Evolutionary conservation across 1,140 invertebrate species (phyloP).

Genomic region (Caenorhabditis latens): DNA sequence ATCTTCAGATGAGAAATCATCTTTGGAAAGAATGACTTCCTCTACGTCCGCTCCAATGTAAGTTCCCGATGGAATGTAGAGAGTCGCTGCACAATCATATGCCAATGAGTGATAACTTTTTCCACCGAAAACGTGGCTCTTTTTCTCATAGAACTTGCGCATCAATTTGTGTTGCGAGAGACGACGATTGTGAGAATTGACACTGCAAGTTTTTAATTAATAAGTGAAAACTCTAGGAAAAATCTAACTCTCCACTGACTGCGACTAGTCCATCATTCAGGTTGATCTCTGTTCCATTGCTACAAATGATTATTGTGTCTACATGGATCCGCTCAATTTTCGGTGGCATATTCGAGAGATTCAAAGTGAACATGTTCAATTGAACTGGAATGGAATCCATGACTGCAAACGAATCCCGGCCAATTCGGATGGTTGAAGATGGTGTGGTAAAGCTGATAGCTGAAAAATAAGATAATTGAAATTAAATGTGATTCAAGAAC

Average conservation of each 20-base stretch:
- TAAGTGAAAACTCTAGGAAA: background rate
- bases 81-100: background rate
- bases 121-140: background rate
- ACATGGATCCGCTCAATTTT: background rate
- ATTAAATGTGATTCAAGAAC: background rate
- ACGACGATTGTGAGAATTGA: constrained; percentile 19
- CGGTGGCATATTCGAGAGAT: background rate
- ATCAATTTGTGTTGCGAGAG: background rate
- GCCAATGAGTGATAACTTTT: background rate
- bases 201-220: background rate
- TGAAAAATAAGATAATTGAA: no score
- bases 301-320: background rate
- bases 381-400: background rate
- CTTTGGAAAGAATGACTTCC: background rate
- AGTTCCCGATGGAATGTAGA: background rate
- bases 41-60: background rate
- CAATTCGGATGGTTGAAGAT: background rate
- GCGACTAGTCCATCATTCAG: background rate
- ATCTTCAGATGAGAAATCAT: background rate
- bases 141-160: background rate
- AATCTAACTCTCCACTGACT: background rate
- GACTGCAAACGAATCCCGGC: background rate
- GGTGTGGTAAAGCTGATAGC: background rate
- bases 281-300: background rate
- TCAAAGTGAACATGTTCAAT: constrained; percentile 3